Evolutionary conservation across 2,888 invertebrate species (phyloP), one percentile per base, ranked within the genome.

Genomic region (Leptura quadrifasciata): DNA sequence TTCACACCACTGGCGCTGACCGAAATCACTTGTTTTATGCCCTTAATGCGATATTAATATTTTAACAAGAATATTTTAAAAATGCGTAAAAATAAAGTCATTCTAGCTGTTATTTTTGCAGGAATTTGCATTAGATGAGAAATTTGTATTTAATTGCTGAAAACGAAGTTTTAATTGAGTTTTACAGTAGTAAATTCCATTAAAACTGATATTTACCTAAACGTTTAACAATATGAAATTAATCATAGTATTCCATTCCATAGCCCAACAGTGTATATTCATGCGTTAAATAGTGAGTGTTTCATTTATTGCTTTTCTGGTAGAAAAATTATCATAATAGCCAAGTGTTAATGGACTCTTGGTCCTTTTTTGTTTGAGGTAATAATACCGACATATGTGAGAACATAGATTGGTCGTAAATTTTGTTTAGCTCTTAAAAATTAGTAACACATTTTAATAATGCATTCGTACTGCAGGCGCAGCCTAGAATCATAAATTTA

Each of bases 401-500:
- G 63, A 63, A 20, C 63, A 63, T 31, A 39, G 63, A 39, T 35
- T 18, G 18, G 63, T 63, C 63, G 35, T 63, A 63, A 63, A 63
- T 63, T 63, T 39, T 63, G 39, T 63, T 63, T 63, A 63, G 63
- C 63, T 39, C 35, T 63, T 63, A 20, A 39, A 39, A 39, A 63
- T 63, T 39, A 63, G 63, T 63, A 63, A 63, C 63, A 63, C 35
- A 17, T 63, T 63, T 63, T 63, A 63, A 63, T 63, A 63, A 63
- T 63, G 31, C 63, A 63, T 63, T 63, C 35, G 18, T 20, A 39
- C 63, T 35, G 39, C 20, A 63, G 63, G 63, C 63, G 39, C 20
- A 63, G 63, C 39, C 63, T 63, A 63, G 18, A 39, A 17, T 39
- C 63, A 35, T 63, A 63, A 63, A 63, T 35, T 63, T 18, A 5